These are phyloP conservation scores for Leuciscus waleckii DNA, from an alignment of 2,797 vertebrate genomes.

Conservation along the genomic window DNA sequence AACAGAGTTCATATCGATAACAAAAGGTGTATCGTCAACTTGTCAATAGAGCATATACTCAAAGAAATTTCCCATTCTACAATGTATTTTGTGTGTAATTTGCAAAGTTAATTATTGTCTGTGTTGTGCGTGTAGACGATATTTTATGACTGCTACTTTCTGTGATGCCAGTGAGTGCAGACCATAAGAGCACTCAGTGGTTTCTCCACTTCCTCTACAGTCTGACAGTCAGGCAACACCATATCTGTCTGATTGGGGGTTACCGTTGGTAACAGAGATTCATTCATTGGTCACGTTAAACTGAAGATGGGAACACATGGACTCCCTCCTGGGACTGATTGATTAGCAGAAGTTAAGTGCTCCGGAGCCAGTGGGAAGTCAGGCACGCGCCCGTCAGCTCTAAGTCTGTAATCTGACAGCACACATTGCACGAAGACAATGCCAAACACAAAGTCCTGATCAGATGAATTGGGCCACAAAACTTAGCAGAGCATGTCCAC, in stretches of 20 bases:
- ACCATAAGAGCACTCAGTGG: conserved; percentile 32
- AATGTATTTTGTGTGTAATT: background rate
- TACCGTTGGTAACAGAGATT: conserved; percentile 18
- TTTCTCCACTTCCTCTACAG: conserved; percentile 39
- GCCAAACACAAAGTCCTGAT: conserved; percentile 14
- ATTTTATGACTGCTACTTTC: conserved; percentile 31
- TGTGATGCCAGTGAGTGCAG: conserved; percentile 12
- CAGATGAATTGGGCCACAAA: conserved; percentile 26
- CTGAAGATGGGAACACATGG: conserved; percentile 17
- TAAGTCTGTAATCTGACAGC: conserved; percentile 40
- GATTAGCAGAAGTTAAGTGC: conserved; percentile 33
- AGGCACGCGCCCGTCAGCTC: conserved; percentile 14
- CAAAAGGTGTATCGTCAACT: background rate
- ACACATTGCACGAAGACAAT: conserved; percentile 34
- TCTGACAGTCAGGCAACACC: conserved; percentile 30
- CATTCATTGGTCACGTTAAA: conserved; percentile 42
- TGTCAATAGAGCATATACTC: background rate
- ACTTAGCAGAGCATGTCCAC: background rate
- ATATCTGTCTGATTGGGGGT: conserved; percentile 33
- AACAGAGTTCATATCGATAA: background rate
- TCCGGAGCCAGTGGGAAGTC: conserved; percentile 30
- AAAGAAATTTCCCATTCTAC: background rate
- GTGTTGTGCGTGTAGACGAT: conserved; percentile 10
- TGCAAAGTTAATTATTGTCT: conserved; percentile 28
- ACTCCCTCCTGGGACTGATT: conserved; percentile 43